Base-by-base conservation (phyloP, 2,797 vertebrate species). In the Syngnathus rostellatus region DNA sequence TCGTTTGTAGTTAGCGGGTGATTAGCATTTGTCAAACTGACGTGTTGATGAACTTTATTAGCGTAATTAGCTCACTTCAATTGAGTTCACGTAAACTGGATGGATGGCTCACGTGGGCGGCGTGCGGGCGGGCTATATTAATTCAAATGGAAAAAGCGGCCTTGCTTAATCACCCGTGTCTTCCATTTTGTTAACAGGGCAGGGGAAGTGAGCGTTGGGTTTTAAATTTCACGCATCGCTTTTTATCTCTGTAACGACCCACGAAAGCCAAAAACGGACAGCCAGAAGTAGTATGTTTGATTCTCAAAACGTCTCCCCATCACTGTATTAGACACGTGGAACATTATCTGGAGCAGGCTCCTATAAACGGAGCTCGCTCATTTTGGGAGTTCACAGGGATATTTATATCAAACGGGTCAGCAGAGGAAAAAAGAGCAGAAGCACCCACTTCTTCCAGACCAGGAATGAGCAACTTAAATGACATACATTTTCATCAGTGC, bases 371-470 rank as follows among this genome's bases (percentile, higher is more conserved):
- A 83, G 74, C 72, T 77, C 74, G 86, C 83, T 81, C 84, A 62
- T 90, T 87, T 81, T 69, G 77, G 80, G 85, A 89, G 78, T 87
- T 90, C 86, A 88, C 81, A 75, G 72, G 41, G 89, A 73, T 91
- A 91, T 92, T 90, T 88, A 87, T 91, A 92, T 83, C 81, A 88
- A 89, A 71, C 86, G n/a, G 90, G 90, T 88, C 90, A 87, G 78
- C 70, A 65, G 73, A 88, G 81, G 75, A 82, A 80, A 70, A 69
- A 81, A 79, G 77, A 79, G 74, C 74, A 68, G 74, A 79, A 79
- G 75, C 77, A 69, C 57, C 10, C 69, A 75, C 78, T 77, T 69
- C 73, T 74, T 80, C 74, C 75, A 79, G 70, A 81, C 72, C 70
- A 83, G 78, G 65, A 72, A 84, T 80, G 43, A 14, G 11, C 43